Evolutionary conservation across 2,797 vertebrate genomes (phyloP).

Genomic region (Setipinna tenuifilis): DNA sequence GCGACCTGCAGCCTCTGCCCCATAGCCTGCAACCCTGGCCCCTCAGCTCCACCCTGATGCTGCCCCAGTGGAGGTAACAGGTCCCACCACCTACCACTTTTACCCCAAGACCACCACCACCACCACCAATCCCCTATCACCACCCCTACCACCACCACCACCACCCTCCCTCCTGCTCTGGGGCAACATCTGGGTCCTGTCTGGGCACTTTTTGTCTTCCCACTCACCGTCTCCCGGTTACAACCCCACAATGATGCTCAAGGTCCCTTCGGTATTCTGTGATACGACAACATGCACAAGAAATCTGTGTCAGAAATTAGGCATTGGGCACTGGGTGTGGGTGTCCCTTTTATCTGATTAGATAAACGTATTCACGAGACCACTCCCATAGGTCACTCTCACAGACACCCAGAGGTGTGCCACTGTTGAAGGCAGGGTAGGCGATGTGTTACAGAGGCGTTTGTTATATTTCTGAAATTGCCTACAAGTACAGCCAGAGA

Average conservation of each 20-base stretch:
- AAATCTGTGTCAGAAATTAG: not conserved
- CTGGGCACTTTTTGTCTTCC: not conserved
- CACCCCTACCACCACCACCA: not conserved
- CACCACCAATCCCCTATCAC: not conserved
- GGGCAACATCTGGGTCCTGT: slow-evolving; percentile 34
- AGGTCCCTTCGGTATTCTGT: not conserved
- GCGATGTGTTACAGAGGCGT: too few relatives aligned
- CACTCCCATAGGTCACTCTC: not conserved
- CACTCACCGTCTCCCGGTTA: not conserved
- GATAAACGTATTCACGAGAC: not conserved
- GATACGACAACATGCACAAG: not conserved
- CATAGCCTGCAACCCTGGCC: slow-evolving; percentile 20
- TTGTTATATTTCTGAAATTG: too few relatives aligned
- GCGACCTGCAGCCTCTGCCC: slow-evolving; percentile 48
- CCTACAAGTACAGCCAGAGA: too few relatives aligned
- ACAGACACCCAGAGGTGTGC: not conserved
- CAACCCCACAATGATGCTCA: not conserved
- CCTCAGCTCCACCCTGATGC: slow-evolving; percentile 40
- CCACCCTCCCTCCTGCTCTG: slow-evolving; percentile 33
- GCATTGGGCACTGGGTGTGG: not conserved
- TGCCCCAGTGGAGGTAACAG: slow-evolving; percentile 57
- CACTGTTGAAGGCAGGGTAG: not conserved
- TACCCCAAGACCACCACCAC: not conserved
- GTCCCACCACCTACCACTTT: not conserved
- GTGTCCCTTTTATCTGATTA: not conserved